Evolutionary conservation across 2,888 invertebrate species (phyloP).

Genomic region (Phrixothrix hirtus): DNA sequence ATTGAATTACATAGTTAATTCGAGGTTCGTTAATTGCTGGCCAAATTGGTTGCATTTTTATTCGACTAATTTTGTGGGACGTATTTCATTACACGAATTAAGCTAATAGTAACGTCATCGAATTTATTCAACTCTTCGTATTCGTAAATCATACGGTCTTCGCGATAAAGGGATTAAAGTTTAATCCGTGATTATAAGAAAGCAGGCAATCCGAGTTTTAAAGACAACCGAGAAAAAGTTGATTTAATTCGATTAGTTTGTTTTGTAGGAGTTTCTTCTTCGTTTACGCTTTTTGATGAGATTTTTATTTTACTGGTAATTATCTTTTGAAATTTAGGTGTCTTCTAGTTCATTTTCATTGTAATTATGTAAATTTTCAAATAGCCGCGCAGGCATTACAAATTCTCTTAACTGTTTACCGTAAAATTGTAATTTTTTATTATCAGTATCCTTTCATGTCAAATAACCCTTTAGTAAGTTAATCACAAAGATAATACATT

Average conservation of each 20-base stretch:
- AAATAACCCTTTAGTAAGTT: no score
- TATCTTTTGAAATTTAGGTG: slow-evolving; percentile 28
- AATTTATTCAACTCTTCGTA: slow-evolving; percentile 18
- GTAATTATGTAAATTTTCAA: slow-evolving; percentile 16
- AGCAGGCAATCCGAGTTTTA: slow-evolving; percentile 23
- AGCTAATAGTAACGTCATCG: slow-evolving; percentile 22
- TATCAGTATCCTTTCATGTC: no score
- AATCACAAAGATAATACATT: no score
- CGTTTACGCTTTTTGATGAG: slow-evolving; percentile 30
- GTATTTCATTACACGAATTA: slow-evolving; percentile 20
- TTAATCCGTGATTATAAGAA: slow-evolving; percentile 27
- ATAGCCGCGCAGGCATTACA: no score
- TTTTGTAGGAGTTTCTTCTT: slow-evolving; percentile 27
- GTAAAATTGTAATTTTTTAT: no score
- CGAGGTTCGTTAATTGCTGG: slow-evolving; percentile 35
- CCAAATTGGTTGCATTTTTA: slow-evolving; percentile 16
- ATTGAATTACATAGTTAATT: slow-evolving; percentile 41
- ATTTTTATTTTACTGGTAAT: slow-evolving; percentile 28
- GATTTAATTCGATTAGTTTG: slow-evolving; percentile 29
- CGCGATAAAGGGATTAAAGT: slow-evolving; percentile 23
- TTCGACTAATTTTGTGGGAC: slow-evolving; percentile 13
- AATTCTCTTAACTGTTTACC: no score
- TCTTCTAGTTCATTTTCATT: slow-evolving; percentile 16
- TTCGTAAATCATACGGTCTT: slow-evolving; percentile 23
- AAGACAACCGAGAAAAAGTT: slow-evolving; percentile 27